These are phyloP conservation scores for Latrodectus elegans DNA, from an alignment of 2,888 invertebrate genomes.

Conservation along the genomic window DNA sequence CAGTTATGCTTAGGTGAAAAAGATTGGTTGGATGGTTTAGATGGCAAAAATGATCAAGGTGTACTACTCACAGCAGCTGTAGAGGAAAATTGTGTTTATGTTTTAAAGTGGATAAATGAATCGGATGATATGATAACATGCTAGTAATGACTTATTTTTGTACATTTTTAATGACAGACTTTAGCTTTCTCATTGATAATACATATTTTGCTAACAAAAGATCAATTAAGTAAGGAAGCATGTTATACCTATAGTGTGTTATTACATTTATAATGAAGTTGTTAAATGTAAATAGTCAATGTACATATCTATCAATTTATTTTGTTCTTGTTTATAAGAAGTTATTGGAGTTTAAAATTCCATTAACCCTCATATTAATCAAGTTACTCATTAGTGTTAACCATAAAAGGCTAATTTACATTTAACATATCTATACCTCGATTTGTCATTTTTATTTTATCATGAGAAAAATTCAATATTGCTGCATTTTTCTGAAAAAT, in stretches of 20 bases:
- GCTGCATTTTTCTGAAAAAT: too few species aligned
- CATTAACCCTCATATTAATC: too few species aligned
- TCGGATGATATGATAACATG: conserved; percentile 32
- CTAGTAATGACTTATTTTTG: not conserved
- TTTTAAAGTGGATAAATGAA: conserved; percentile 69
- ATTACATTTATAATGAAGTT: conserved; percentile 8
- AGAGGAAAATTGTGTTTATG: conserved; percentile 67
- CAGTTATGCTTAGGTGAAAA: conserved; percentile 66
- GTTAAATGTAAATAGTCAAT: not conserved
- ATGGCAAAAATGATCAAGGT: conserved; percentile 69
- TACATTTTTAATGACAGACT: not conserved
- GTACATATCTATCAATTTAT: not conserved
- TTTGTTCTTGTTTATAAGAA: too few species aligned
- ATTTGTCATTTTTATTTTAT: too few species aligned
- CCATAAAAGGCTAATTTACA: too few species aligned
- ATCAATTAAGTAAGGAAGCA: not conserved
- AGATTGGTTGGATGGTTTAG: conserved; percentile 69
- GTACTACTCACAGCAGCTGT: conserved; percentile 64
- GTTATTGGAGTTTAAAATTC: too few species aligned
- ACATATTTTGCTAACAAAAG: conserved; percentile 28
- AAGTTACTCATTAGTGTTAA: too few species aligned
- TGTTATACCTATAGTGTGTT: not conserved
- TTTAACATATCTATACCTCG: too few species aligned
- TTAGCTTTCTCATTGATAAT: conserved; percentile 8
- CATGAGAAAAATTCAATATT: too few species aligned